phyloP scores from a whole-genome alignment of 2,888 invertebrate genomes.

The Tethea ocularis region DNA sequence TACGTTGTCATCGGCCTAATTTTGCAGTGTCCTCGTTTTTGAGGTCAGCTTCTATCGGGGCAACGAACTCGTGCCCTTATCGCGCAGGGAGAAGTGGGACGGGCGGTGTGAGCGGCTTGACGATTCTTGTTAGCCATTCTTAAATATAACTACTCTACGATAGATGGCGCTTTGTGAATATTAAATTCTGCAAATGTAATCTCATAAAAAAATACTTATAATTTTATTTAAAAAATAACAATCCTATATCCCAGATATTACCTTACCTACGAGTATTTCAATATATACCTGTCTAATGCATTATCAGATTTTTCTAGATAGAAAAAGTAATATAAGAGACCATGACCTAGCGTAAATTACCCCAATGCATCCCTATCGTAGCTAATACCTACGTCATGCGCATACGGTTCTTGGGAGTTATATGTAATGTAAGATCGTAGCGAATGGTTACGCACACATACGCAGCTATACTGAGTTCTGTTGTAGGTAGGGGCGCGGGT shows the following conservation, averaged over 20 bases:
- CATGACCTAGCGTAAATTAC: slow-evolving; percentile 48
- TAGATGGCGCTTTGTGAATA: slow-evolving; percentile 62
- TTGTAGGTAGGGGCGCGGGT: slow-evolving; percentile 66
- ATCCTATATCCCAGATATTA: too few species aligned
- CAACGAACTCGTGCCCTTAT: slow-evolving; percentile 84
- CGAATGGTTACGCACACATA: slow-evolving; percentile 44
- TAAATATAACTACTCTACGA: slow-evolving; percentile 57
- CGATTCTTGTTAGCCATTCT: slow-evolving; percentile 28
- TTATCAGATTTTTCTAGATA: too few species aligned
- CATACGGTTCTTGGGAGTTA: slow-evolving; percentile 43
- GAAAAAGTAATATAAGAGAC: slow-evolving; percentile 15
- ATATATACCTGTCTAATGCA: too few species aligned
- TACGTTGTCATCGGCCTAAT: slow-evolving; percentile 83
- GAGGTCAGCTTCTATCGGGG: slow-evolving; percentile 86
- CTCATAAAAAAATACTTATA: too few species aligned
- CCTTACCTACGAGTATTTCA: too few species aligned
- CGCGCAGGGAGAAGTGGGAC: slow-evolving; percentile 64
- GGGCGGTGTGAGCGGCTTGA: slow-evolving; percentile 48
- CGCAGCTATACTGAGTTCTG: slow-evolving; percentile 35
- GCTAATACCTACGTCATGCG: slow-evolving; percentile 32
- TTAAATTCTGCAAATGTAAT: too few species aligned
- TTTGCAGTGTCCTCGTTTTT: slow-evolving; percentile 89
- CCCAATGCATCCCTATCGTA: slow-evolving; percentile 53
- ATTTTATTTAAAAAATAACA: too few species aligned
- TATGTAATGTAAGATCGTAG: slow-evolving; percentile 35